Base-by-base conservation (phyloP, 23 tunicate species). In the Oikopleura vanhoeffeni region DNA sequence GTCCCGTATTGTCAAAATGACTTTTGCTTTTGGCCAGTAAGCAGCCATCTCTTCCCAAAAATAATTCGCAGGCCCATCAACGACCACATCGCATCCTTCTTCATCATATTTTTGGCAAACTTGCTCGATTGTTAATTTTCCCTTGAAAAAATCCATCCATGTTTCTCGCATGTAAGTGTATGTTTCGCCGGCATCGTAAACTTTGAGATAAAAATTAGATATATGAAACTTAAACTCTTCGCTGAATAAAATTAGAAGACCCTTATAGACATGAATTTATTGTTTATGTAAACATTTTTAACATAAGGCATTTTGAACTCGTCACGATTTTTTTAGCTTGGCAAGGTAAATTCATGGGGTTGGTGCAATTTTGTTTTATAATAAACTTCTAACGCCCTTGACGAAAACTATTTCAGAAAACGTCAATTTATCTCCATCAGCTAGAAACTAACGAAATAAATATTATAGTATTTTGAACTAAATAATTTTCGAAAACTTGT, bases 121-220 rank as follows among this genome's bases (percentile, higher is more conserved):
- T 13, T 71, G 34, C 32, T 71, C 79, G 34, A 71, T 71, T 18
- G 79, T 71, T 28, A 71, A 18, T 71, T 71, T 71, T 33, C 79
- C 79, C 34, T 28, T 32, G 79, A 71, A 71, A 71, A 24, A 71
- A 38, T 71, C 79, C 79, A 71, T 71, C 79, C 79, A 71, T 18
- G 79, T 71, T 18, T 71, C 32, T 71, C 79, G 27, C 79, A 71
- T 71, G 79, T 71, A 71, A 2, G 35, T 71, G 79, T 71, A 71
- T 18, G 35, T 30, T 71, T 71, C 79, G 2, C 79, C 79, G 4
- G 79, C 79, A 71, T 71, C 79, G 79, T 71, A 71, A 32, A 71
- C 79, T 71, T 18, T 18, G 32, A 71, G 4, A 2, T 71, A 71
- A 18, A 13, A n/a, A n/a, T n/a, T n/a, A n/a, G n/a, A n/a, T n/a